Base-by-base conservation (phyloP, 2,888 invertebrate genomes). In the Adineta ricciae region DNA sequence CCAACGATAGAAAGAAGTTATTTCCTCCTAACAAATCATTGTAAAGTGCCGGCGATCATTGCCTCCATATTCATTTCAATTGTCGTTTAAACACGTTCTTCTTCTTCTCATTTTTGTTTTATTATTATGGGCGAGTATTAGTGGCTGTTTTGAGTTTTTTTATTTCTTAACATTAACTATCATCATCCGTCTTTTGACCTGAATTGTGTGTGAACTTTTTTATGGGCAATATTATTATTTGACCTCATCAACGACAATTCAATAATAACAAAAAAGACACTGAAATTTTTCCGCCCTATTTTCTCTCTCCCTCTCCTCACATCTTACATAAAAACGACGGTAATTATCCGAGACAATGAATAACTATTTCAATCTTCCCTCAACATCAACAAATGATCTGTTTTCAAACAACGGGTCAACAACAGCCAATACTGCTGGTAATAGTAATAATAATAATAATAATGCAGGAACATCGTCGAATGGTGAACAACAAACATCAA, bases 11-110 rank as follows among this genome's bases (percentile, higher is more conserved):
- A 64, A 64, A 64, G 64, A 64, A 64, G 27, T 64, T 64, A 64
- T 64, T 64, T 64, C 64, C 64, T 64, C 64, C 64, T 78, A 78
- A 78, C 78, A 78, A 78, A 78, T 78, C 78, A 78, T 78, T 78
- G 78, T 78, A 78, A 78, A 78, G 78, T 78, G 78, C 64, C 32
- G 64, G 41, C 78, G 38, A 78, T 78, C 78, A 78, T 78, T 78
- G 78, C 78, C 64, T 64, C 64, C 64, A 64, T 64, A 78, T 41
- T 41, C 78, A 78, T 78, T 78, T 78, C 78, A 41, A 78, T 78
- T 78, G 78, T 78, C 78, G 41, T 78, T 78, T 78, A 78, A 78
- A 78, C 78, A 78, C 78, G 64, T 64, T 78, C 38, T 78, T 41
- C 41, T 78, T 11, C 32, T 41, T 11, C n/a, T n/a, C n/a, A n/a